A percentile compares a stretch with the other conserved stretches of the same genome.
Conservation (phyloP, 2,888 invertebrate species). For the Acronicta aceris region DNA sequence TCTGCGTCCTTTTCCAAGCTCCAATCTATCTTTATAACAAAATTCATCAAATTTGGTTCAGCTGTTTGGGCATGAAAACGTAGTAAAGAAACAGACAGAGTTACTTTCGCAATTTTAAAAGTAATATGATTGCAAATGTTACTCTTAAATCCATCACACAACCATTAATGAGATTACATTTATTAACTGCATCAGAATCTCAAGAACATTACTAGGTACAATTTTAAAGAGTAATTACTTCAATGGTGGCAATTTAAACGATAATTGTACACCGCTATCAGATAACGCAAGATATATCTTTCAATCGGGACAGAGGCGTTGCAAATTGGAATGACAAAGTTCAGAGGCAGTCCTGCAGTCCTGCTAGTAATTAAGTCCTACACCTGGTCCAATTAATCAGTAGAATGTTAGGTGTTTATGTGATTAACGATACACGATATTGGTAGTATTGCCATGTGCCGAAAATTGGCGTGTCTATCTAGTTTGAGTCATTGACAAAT, state of each 20-base stretch:
- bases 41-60: too few relatives aligned
- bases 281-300: conserved; percentile 61
- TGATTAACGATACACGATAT: conserved; percentile 28
- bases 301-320: conserved; percentile 58
- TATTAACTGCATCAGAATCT: background rate
- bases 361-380: conserved; percentile 72
- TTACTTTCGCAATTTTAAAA: too few relatives aligned
- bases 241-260: conserved; percentile 35
- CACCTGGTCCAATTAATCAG: conserved; percentile 79
- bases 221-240: conserved; percentile 6
- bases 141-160: too few relatives aligned
- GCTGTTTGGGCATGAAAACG: too few relatives aligned
- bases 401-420: conserved; percentile 38
- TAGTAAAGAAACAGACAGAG: too few relatives aligned
- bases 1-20: too few relatives aligned
- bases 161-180: background rate
- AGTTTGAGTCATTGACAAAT: background rate
- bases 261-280: conserved; percentile 48
- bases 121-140: too few relatives aligned
- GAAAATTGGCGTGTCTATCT: conserved; percentile 1
- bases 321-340: conserved; percentile 63
- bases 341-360: conserved; percentile 53
- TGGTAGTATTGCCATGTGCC: background rate
- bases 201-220: background rate
- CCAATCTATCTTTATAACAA: too few relatives aligned